phyloP scores from a whole-genome alignment of 53 echinoderm and acorn worm genomes.

The Holothuria leucospilota region DNA sequence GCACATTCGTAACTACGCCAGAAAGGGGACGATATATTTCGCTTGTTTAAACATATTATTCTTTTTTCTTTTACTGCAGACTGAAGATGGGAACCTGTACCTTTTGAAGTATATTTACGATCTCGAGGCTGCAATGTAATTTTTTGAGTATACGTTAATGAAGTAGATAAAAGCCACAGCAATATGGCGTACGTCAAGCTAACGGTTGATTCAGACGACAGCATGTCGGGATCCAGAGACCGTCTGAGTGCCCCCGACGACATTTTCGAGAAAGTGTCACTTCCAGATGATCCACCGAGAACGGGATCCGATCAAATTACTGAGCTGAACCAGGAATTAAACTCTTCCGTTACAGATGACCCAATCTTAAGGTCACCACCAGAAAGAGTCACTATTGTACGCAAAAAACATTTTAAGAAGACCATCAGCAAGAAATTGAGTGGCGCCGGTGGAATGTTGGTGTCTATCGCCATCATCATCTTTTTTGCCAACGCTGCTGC shows the following conservation, averaged over 20 bases:
- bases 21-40: too few species aligned
- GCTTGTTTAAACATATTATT: too few species aligned
- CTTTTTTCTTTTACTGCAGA: too few species aligned
- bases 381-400: conserved; percentile 15
- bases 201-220: conserved; percentile 4
- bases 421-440: conserved; percentile 16
- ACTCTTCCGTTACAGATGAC: conserved; percentile 2
- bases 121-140: too few species aligned
- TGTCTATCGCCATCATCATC: conserved; percentile 28
- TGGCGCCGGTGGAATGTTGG: conserved; percentile 23
- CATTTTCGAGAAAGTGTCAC: conserved; percentile 12
- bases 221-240: conserved; percentile 7
- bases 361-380: conserved; percentile 38
- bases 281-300: neutral
- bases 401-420: conserved; percentile 25
- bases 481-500: conserved; percentile 77
- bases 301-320: neutral
- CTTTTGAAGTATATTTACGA: too few species aligned
- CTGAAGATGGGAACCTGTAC: too few species aligned
- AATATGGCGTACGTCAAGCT: conserved; percentile 31
- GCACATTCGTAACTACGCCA: too few species aligned
- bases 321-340: neutral
- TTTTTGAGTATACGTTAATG: too few species aligned
- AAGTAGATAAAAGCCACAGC: too few species aligned
- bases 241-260: neutral